Evolutionary conservation across 2,113 vertebrate species (phyloP), one percentile per base, ranked within the genome.

Genomic region (Diglossa brunneiventris): DNA sequence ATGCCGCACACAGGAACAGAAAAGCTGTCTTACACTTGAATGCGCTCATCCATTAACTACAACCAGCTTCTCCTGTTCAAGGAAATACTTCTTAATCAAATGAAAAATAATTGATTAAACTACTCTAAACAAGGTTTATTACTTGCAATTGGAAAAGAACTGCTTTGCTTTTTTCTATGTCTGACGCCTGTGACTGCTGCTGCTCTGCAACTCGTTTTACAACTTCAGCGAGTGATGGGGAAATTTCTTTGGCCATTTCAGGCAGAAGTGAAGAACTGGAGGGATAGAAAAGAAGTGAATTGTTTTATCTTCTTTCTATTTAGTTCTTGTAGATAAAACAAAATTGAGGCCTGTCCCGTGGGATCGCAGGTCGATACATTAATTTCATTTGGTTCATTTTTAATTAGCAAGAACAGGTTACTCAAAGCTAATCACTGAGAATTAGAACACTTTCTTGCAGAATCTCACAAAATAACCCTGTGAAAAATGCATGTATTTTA

Each of bases 141-240:
- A 98, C 98, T 97, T 98, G 98, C 72, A 98, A 31, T 5, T 91
- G 92, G 30, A 62, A 84, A 52, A 98, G 95, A 68, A 96, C 1
- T 20, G 85, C 68, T 95, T 93, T 98, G 56, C 26, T 97, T 91
- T 94, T 98, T 88, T 97, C 96, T 90, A 97, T 95, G 85, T 98
- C 98, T 49, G 97, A 97, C 5, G 52, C 83, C 70, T 98, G 98
- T 13, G 90, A 95, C 75, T 97, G 96, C 30, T 98, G 98, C 75
- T 97, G 97, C 66, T 97, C 95, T 74, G 91, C 96, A 67, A 98
- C 96, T 95, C 91, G 96, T 37, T 97, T 97, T 41, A 98, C 96
- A 69, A 79, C 95, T 42, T 98, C 96, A 23, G 9, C 68, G 49
- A 98, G 86, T 1, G 97, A 97, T 2, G 82, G 82, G 58, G 67